These are phyloP conservation scores for Drosophila limbata DNA, from an alignment of 2,888 invertebrate genomes.

Conservation along the genomic window DNA sequence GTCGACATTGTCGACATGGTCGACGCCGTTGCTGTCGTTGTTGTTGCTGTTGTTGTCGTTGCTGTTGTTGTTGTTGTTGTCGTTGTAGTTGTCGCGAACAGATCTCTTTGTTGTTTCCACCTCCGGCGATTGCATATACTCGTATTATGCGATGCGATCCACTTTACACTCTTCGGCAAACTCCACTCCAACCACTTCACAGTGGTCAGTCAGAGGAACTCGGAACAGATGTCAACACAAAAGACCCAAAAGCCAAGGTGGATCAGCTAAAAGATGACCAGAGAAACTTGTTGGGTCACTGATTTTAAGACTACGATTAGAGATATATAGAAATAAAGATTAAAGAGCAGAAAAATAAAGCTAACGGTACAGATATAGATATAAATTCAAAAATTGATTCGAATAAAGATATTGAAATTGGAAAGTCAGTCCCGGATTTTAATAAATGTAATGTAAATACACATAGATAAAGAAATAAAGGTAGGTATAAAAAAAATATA, in stretches of 20 bases:
- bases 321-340: background rate
- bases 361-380: background rate
- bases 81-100: conserved; percentile 64
- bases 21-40: conserved; percentile 22
- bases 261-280: conserved; percentile 38
- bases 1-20: conserved; percentile 51
- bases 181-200: conserved; percentile 12
- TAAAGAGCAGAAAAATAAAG: background rate
- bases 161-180: conserved; percentile 15
- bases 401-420: background rate
- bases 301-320: conserved; percentile 37
- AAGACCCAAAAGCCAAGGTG: conserved; percentile 34
- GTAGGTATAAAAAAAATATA: too few relatives aligned
- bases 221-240: conserved; percentile 47
- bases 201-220: conserved; percentile 32
- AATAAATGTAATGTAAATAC: too few relatives aligned
- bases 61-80: conserved; percentile 1
- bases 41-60: conserved; percentile 39
- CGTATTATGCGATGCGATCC: conserved; percentile 61
- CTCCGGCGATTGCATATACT: conserved; percentile 63
- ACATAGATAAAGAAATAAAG: too few relatives aligned
- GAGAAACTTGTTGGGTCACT: conserved; percentile 46
- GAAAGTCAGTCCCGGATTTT: background rate
- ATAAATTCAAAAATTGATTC: background rate
- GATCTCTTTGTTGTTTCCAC: conserved; percentile 74